Percentiles rank a stretch among this genome's conserved stretches.
These are phyloP conservation scores for Halcyon senegalensis DNA, from an alignment of 2,113 vertebrate species.

Conservation along the genomic window DNA sequence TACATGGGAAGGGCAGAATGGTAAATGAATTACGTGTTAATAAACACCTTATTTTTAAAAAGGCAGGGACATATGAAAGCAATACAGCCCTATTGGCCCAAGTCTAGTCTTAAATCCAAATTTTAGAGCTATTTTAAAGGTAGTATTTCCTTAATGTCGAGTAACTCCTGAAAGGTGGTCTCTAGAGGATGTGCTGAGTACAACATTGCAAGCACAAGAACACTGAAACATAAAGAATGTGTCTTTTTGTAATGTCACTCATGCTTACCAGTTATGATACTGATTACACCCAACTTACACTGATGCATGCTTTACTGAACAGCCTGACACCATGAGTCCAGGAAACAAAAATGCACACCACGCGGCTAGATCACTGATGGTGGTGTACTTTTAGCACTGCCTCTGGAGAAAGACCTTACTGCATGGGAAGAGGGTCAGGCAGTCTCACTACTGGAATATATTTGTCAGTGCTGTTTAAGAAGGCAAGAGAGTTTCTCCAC, in stretches of 20 bases:
- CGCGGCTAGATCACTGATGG: neutral
- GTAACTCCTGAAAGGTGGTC: neutral
- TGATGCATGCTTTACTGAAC: neutral
- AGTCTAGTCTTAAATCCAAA: neutral
- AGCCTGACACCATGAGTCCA: neutral
- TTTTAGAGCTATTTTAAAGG: neutral
- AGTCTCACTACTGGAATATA: neutral
- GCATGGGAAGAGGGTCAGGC: neutral
- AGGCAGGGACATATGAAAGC: neutral
- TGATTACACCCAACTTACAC: neutral
- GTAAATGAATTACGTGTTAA: neutral
- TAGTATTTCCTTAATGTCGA: neutral
- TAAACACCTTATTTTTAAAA: neutral
- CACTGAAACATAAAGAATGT: neutral
- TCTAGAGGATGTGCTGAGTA: neutral
- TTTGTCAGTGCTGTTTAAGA: neutral
- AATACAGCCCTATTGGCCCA: neutral
- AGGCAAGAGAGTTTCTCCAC: neutral
- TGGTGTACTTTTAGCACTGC: neutral
- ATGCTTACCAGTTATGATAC: neutral
- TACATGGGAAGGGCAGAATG: neutral
- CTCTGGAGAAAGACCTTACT: neutral
- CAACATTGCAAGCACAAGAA: neutral
- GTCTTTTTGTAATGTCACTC: neutral
- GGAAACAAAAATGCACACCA: neutral